These are phyloP conservation scores for Drosophila prolongata DNA, from an alignment of 2,888 invertebrate species.

Conservation along the genomic window DNA sequence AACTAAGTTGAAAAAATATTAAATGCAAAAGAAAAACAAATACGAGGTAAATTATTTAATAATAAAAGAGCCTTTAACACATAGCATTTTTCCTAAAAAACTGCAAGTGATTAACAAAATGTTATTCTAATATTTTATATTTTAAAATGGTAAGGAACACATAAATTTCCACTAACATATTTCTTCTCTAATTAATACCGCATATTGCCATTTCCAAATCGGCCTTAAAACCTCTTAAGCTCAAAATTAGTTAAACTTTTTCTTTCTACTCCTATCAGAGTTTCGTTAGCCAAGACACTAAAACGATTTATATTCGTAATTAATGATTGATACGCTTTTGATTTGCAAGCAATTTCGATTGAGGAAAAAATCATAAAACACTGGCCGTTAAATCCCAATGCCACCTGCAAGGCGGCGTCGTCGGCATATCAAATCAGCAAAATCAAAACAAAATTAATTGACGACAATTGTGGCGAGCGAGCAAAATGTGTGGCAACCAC, in stretches of 20 bases:
- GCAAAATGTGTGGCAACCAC: conserved; percentile 75
- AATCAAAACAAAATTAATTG: conserved; percentile 77
- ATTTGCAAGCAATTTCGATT: conserved; percentile 45
- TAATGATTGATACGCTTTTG: conserved; percentile 46
- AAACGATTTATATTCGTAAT: conserved; percentile 42
- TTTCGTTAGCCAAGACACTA: conserved; percentile 19
- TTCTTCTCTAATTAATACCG: neutral
- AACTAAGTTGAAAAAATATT: no score
- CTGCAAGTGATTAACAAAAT: no score
- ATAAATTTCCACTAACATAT: neutral
- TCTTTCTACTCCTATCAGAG: conserved; percentile 10
- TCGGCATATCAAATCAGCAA: conserved; percentile 71
- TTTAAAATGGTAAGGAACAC: no score
- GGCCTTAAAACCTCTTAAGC: neutral
- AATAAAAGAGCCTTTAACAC: no score
- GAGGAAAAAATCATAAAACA: conserved; percentile 25
- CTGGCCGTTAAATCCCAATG: conserved; percentile 49
- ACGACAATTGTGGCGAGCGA: conserved; percentile 77
- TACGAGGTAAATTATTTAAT: no score
- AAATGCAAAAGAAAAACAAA: no score
- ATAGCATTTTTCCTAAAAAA: no score
- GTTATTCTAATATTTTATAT: no score
- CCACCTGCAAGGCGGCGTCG: conserved; percentile 73
- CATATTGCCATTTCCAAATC: neutral
- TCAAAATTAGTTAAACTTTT: conserved; percentile 26